Conservation (phyloP, 2,797 vertebrate species). For the Crenichthys baileyi region DNA sequence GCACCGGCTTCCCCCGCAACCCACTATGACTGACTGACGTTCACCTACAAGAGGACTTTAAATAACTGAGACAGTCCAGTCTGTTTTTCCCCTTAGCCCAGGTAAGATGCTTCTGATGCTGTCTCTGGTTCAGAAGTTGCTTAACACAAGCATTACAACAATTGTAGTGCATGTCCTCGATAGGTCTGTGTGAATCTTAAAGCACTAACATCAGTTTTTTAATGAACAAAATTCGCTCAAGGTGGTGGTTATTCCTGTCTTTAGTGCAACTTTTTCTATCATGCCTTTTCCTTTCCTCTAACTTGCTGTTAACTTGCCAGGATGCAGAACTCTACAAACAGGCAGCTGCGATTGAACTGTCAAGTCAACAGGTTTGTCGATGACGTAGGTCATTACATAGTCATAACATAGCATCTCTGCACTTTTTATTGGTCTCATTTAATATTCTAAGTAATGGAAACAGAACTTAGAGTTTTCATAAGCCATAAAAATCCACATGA, state of each 20-base stretch:
- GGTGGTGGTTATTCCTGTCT: background rate
- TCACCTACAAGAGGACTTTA: background rate
- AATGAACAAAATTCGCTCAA: background rate
- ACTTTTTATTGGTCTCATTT: background rate
- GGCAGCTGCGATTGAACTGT: background rate
- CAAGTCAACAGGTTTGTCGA: background rate
- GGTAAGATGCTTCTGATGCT: background rate
- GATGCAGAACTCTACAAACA: background rate
- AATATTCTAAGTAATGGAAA: background rate
- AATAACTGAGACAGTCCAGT: background rate
- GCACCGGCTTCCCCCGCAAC: too few relatives aligned
- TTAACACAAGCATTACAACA: too few relatives aligned
- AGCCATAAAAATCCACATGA: background rate
- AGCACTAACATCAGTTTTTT: background rate
- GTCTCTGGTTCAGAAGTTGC: too few relatives aligned
- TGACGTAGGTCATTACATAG: background rate
- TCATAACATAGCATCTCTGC: too few relatives aligned
- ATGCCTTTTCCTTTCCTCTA: too few relatives aligned
- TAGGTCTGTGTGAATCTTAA: background rate
- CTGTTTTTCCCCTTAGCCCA: background rate
- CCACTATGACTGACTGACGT: too few relatives aligned
- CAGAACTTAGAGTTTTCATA: background rate
- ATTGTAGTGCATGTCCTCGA: background rate
- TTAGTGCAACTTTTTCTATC: too few relatives aligned
- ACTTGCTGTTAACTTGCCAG: background rate